phyloP scores from a whole-genome alignment of 2,888 invertebrate genomes.

The Lysandra bellargus region DNA sequence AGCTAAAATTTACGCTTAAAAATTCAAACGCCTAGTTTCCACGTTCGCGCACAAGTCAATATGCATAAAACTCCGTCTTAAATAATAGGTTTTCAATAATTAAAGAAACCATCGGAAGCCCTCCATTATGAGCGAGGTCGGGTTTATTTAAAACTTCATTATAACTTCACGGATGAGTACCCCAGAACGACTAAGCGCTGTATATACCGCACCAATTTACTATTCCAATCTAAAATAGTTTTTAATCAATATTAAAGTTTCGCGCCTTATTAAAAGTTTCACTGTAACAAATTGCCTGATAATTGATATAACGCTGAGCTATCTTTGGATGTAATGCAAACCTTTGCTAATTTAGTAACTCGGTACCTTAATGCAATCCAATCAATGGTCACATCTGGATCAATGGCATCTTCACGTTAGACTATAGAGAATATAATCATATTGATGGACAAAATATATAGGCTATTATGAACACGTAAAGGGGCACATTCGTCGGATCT shows the following conservation, averaged over 20 bases:
- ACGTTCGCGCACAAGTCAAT: not conserved
- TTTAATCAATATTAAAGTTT: slow-evolving; percentile 27
- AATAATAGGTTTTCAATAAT: slow-evolving; percentile 25
- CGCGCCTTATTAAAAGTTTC: slow-evolving; percentile 12
- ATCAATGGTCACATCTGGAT: not conserved
- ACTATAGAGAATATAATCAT: too few relatives aligned
- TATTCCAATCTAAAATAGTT: slow-evolving; percentile 30
- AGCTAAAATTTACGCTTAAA: not conserved
- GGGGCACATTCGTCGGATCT: too few relatives aligned
- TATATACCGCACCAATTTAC: slow-evolving; percentile 27
- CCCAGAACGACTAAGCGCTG: slow-evolving; percentile 38
- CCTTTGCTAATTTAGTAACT: too few relatives aligned
- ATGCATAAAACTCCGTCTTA: not conserved
- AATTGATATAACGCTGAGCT: not conserved
- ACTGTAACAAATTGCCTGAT: not conserved
- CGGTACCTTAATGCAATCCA: not conserved
- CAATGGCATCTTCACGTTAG: too few relatives aligned
- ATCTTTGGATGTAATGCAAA: not conserved
- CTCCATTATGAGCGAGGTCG: slow-evolving; percentile 54
- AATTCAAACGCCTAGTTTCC: not conserved
- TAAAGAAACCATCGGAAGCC: slow-evolving; percentile 40
- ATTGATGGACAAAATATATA: too few relatives aligned
- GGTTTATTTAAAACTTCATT: slow-evolving; percentile 51
- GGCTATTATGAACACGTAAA: too few relatives aligned
- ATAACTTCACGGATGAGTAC: slow-evolving; percentile 45